Conservation (phyloP, 2,797 vertebrate genomes). For the Hydrocynus forskahlii region DNA sequence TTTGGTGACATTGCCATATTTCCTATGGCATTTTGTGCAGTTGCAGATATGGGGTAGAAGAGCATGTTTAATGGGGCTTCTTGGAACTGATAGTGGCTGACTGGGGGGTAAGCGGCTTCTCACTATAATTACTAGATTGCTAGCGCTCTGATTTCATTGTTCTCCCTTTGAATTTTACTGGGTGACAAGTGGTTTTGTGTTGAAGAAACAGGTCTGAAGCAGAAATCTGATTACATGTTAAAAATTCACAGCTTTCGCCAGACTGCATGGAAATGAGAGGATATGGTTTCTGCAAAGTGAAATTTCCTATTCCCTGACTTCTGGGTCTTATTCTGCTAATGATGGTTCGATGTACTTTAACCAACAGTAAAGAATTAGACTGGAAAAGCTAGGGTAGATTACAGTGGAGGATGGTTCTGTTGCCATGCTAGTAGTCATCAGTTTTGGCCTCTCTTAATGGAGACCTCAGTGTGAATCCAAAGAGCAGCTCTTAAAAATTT, state of each 20-base stretch:
- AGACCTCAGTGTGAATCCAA: conserved; percentile 71
- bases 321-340: conserved; percentile 7
- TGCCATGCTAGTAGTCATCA: conserved; percentile 70
- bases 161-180: conserved; percentile 40
- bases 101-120: conserved; percentile 21
- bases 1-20: conserved; percentile 4
- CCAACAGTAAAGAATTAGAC: not conserved
- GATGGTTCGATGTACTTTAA: conserved; percentile 2
- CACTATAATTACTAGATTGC: conserved; percentile 53
- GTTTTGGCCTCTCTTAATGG: conserved; percentile 71
- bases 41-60: conserved; percentile 10
- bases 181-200: conserved; percentile 44
- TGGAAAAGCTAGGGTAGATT: not conserved
- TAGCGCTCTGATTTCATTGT: conserved; percentile 50
- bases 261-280: conserved; percentile 36
- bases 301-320: conserved; percentile 5
- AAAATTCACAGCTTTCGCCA: conserved; percentile 40
- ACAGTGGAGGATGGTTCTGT: conserved; percentile 42
- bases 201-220: conserved; percentile 24
- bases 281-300: conserved; percentile 31
- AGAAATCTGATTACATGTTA: conserved; percentile 49
- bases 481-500: conserved; percentile 76
- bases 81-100: conserved; percentile 19
- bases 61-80: conserved; percentile 41
- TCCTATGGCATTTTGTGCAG: not conserved